phyloP scores from a whole-genome alignment of 23 tunicate species.

The Oikopleura dioica region DNA sequence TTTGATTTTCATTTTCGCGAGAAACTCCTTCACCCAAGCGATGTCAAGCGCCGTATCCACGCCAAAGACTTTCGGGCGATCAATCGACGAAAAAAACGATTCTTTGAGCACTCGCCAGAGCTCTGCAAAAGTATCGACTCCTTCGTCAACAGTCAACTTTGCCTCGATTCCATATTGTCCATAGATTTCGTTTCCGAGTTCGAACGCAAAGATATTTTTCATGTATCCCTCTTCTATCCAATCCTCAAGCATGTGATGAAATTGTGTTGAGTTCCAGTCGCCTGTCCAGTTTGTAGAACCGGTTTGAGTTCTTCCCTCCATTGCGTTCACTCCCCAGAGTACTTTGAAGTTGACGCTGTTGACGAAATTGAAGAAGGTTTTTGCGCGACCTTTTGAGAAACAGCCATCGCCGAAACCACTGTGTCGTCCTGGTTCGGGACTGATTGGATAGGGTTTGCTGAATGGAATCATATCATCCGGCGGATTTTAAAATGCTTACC shows the following conservation, averaged over 20 bases:
- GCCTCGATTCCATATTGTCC: background rate
- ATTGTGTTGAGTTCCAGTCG: background rate
- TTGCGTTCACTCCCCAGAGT: background rate
- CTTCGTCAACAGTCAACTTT: background rate
- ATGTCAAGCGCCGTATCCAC: background rate
- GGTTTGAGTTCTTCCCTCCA: background rate
- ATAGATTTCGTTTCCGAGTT: slow-evolving; percentile 9
- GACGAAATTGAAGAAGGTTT: background rate
- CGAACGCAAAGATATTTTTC: background rate
- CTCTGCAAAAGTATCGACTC: background rate
- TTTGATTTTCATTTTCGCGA: background rate
- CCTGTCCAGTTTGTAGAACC: background rate
- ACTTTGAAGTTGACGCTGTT: background rate
- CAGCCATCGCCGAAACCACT: background rate
- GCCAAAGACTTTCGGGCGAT: background rate
- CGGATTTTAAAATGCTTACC: background rate
- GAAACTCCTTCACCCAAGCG: background rate
- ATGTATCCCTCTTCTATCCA: background rate
- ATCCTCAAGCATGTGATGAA: background rate
- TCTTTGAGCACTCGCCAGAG: background rate
- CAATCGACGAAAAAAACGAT: background rate
- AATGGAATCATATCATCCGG: background rate
- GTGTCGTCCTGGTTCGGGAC: too few relatives aligned
- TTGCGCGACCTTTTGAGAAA: background rate
- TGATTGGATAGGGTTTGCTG: background rate